phyloP scores from a whole-genome alignment of 2,888 invertebrate genomes.

The Agrotis exclamationis region DNA sequence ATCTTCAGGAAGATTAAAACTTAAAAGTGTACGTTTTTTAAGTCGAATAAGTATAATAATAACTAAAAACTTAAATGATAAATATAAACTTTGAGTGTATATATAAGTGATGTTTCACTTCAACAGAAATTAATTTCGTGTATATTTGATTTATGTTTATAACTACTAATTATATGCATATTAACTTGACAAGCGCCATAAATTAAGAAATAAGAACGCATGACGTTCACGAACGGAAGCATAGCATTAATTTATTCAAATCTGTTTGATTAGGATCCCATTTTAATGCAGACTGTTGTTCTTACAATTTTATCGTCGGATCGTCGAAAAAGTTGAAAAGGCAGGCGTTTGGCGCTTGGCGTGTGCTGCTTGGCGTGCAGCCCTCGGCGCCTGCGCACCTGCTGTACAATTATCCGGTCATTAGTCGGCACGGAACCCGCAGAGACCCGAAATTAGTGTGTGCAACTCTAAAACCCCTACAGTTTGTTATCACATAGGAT shows the following conservation, averaged over 20 bases:
- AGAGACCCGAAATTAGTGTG: slow-evolving; percentile 79
- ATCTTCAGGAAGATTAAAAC: slow-evolving; percentile 29
- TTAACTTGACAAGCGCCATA: slow-evolving; percentile 55
- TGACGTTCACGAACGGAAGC: slow-evolving; percentile 69
- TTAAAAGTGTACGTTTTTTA: slow-evolving; percentile 31
- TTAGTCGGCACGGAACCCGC: slow-evolving; percentile 81
- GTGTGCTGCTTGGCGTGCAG: slow-evolving; percentile 86
- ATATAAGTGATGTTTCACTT: slow-evolving; percentile 21
- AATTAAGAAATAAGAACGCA: slow-evolving; percentile 61
- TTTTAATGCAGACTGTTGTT: slow-evolving; percentile 48
- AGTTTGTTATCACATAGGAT: slow-evolving; percentile 49
- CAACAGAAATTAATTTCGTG: slow-evolving; percentile 34
- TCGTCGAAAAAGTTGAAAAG: slow-evolving; percentile 56
- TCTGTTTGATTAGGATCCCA: slow-evolving; percentile 67
- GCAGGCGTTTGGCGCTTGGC: slow-evolving; percentile 74
- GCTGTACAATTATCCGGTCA: slow-evolving; percentile 86
- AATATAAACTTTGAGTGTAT: slow-evolving; percentile 13
- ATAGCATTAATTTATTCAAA: slow-evolving; percentile 70
- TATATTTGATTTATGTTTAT: slow-evolving; percentile 55
- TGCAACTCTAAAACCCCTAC: slow-evolving; percentile 63
- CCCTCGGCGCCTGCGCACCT: slow-evolving; percentile 80
- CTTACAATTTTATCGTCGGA: slow-evolving; percentile 45
- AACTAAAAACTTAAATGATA: neutral
- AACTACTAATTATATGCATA: slow-evolving; percentile 46
- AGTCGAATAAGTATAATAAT: neutral